Evolutionary conservation across 2,113 vertebrate species (phyloP).

Genomic region (Boulengeromyrus knoepffleri): DNA sequence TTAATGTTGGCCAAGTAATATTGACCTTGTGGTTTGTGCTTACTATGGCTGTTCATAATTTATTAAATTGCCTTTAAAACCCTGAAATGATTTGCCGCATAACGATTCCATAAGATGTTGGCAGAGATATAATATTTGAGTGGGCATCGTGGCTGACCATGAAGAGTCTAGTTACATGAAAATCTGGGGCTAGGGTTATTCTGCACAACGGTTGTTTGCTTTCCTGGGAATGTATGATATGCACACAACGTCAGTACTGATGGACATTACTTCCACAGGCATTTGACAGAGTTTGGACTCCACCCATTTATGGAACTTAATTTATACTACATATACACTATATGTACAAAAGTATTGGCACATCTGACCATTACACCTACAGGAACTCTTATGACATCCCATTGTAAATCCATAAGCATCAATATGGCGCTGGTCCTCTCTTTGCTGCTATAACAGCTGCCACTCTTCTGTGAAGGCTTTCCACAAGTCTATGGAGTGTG

Average conservation of each 20-base stretch:
- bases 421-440: neutral
- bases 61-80: neutral
- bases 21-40: neutral
- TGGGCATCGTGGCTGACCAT: neutral
- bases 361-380: neutral
- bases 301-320: neutral
- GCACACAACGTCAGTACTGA: neutral
- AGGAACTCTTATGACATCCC: neutral
- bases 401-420: neutral
- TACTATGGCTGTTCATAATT: neutral
- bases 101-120: neutral
- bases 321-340: neutral
- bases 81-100: neutral
- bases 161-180: neutral
- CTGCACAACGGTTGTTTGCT: neutral
- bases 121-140: neutral
- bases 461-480: neutral
- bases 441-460: neutral
- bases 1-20: neutral
- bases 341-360: neutral
- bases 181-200: neutral
- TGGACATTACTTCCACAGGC: neutral
- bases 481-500: neutral
- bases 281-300: neutral
- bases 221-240: neutral